These are phyloP conservation scores for Eumaeus atala DNA, from an alignment of 1,140 invertebrate genomes.

Conservation along the genomic window DNA sequence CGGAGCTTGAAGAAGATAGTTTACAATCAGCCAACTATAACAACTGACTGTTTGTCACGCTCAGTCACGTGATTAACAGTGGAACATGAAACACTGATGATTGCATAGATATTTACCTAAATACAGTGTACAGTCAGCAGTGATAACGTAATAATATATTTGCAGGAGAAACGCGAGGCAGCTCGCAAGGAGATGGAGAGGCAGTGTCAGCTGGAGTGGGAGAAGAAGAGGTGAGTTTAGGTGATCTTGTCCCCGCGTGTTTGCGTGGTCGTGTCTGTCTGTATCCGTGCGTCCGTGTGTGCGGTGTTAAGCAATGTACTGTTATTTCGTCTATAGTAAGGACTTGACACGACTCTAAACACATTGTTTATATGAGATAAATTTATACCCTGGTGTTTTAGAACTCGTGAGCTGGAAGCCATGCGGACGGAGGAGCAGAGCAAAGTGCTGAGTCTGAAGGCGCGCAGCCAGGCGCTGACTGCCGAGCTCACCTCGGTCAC, in stretches of 20 bases:
- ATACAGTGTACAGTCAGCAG: too few relatives aligned
- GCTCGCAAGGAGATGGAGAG: slow-evolving; percentile 89
- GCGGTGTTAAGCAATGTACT: neutral
- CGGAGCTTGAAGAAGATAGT: too few relatives aligned
- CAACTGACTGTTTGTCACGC: too few relatives aligned
- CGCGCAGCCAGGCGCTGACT: slow-evolving; percentile 89
- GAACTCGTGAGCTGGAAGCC: slow-evolving; percentile 86
- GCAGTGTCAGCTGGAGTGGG: slow-evolving; percentile 96
- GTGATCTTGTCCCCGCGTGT: too few relatives aligned
- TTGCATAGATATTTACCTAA: too few relatives aligned
- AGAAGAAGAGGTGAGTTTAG: slow-evolving; percentile 83
- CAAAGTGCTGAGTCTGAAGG: slow-evolving; percentile 90
- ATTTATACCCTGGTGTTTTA: slow-evolving; percentile 20
- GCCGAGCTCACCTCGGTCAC: slow-evolving; percentile 76
- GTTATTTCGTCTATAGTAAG: neutral
- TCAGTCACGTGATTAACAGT: too few relatives aligned
- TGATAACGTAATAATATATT: slow-evolving; percentile 34
- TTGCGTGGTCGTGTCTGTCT: too few relatives aligned
- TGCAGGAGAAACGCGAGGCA: slow-evolving; percentile 74
- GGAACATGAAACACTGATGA: too few relatives aligned
- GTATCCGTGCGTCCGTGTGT: too few relatives aligned
- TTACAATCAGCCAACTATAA: too few relatives aligned
- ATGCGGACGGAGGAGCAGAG: slow-evolving; percentile 92
- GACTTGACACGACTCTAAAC: too few relatives aligned
- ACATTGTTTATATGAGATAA: neutral